Percentiles rank a stretch among this genome's conserved stretches.
These are phyloP conservation scores for Seriola aureovittata DNA, from an alignment of 2,113 vertebrate species.

Conservation along the genomic window DNA sequence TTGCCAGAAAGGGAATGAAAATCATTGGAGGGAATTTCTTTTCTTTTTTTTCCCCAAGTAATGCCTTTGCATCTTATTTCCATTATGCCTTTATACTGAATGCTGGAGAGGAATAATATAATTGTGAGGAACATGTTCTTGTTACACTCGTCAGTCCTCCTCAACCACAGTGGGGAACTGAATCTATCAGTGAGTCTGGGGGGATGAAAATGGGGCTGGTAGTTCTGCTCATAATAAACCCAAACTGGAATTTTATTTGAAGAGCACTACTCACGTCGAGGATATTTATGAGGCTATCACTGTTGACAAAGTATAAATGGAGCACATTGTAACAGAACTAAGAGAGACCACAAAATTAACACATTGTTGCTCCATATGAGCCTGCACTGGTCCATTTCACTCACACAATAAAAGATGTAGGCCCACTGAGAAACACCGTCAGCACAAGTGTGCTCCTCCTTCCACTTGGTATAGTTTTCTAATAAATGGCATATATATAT, in stretches of 20 bases:
- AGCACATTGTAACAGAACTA: constrained; percentile 37
- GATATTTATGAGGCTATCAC: constrained; percentile 32
- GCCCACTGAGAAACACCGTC: constrained; percentile 19
- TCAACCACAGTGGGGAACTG: not conserved
- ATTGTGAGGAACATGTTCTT: constrained; percentile 16
- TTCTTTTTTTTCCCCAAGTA: not conserved
- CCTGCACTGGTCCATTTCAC: constrained; percentile 46
- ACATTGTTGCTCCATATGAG: constrained; percentile 32
- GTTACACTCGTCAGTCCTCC: constrained; percentile 5
- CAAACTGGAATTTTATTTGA: constrained; percentile 20
- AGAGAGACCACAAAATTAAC: constrained; percentile 13
- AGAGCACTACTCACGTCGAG: not conserved
- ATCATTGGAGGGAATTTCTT: constrained; percentile 12
- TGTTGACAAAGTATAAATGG: constrained; percentile 55
- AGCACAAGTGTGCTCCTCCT: constrained; percentile 28
- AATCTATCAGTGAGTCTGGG: not conserved
- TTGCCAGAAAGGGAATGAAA: constrained; percentile 26
- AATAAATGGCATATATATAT: not conserved
- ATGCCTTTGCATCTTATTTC: constrained; percentile 5
- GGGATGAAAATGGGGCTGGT: not conserved
- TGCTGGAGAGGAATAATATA: constrained; percentile 19
- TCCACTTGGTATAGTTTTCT: not conserved
- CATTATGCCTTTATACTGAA: constrained; percentile 12
- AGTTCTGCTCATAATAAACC: constrained; percentile 20
- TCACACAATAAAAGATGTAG: constrained; percentile 9